These are phyloP conservation scores for Axea sp. DNA, from an alignment of 2,888 invertebrate species.

Conservation along the genomic window DNA sequence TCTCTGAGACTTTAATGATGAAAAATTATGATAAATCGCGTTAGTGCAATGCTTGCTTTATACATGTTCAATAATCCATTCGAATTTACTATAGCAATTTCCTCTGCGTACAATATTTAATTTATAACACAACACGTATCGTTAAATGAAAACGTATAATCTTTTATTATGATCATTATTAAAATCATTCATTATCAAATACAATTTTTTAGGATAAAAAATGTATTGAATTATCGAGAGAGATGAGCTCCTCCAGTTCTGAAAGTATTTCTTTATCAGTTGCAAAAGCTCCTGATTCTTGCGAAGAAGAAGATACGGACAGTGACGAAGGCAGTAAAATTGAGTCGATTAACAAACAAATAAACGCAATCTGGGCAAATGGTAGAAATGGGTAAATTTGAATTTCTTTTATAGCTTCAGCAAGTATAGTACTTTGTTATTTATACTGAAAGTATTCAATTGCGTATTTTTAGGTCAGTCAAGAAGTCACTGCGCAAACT, in stretches of 20 bases:
- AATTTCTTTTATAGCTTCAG: neutral
- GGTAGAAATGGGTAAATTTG: conserved; percentile 44
- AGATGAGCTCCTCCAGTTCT: conserved; percentile 63
- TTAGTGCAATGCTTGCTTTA: too few species aligned
- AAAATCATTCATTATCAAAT: too few species aligned
- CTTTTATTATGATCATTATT: too few species aligned
- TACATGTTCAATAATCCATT: too few species aligned
- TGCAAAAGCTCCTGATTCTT: conserved; percentile 67
- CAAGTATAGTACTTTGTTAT: too few species aligned
- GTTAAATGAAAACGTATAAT: too few species aligned
- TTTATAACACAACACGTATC: neutral
- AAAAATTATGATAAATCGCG: too few species aligned
- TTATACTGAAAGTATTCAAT: too few species aligned
- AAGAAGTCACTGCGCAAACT: conserved; percentile 24
- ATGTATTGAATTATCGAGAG: conserved; percentile 70
- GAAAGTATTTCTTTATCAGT: conserved; percentile 65
- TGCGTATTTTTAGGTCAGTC: conserved; percentile 30
- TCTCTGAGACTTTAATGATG: too few species aligned
- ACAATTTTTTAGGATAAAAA: conserved; percentile 75
- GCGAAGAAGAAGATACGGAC: conserved; percentile 66
- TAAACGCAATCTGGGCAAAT: conserved; percentile 13
- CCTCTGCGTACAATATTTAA: too few species aligned
- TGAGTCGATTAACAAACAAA: conserved; percentile 28
- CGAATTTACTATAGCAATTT: too few species aligned
- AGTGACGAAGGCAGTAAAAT: conserved; percentile 64